Evolutionary conservation across 2,797 vertebrate species (phyloP).

Genomic region (Eremophila alpestris): DNA sequence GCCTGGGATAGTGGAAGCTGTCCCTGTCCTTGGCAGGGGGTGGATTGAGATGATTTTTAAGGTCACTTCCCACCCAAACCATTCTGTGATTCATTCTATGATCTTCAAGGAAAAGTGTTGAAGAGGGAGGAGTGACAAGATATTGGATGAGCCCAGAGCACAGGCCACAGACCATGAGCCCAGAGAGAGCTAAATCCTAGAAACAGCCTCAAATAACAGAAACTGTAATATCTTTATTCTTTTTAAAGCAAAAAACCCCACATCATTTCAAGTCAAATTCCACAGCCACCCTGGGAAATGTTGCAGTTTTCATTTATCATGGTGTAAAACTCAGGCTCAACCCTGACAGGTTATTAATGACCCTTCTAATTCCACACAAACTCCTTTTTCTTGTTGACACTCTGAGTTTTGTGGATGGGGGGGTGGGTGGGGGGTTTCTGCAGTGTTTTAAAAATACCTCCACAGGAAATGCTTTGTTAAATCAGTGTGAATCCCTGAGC

Average conservation of each 20-base stretch:
- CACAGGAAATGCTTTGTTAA: not conserved
- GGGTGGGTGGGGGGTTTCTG: not conserved
- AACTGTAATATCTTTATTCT: not conserved
- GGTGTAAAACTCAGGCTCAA: not conserved
- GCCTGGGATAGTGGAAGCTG: accelerated
- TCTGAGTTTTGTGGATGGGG: not conserved
- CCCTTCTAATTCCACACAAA: not conserved
- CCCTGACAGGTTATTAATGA: not conserved
- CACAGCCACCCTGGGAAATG: not conserved
- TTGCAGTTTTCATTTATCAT: not conserved
- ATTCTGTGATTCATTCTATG: not conserved
- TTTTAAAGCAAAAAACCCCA: not conserved
- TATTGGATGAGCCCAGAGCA: accelerated
- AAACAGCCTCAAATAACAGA: not conserved
- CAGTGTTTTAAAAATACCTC: not conserved
- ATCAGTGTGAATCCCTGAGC: not conserved
- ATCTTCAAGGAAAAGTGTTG: not conserved
- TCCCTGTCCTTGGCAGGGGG: not conserved
- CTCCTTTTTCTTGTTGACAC: not conserved
- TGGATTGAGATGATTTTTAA: accelerated
- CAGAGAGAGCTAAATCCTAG: not conserved
- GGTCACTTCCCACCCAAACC: not conserved
- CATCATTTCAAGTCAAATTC: not conserved
- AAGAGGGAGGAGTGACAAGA: not conserved
- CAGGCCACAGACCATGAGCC: not conserved